Evolutionary conservation across 1,140 invertebrate genomes (phyloP), one percentile per base, ranked within the genome.

Genomic region (Euwallacea fornicatus): DNA sequence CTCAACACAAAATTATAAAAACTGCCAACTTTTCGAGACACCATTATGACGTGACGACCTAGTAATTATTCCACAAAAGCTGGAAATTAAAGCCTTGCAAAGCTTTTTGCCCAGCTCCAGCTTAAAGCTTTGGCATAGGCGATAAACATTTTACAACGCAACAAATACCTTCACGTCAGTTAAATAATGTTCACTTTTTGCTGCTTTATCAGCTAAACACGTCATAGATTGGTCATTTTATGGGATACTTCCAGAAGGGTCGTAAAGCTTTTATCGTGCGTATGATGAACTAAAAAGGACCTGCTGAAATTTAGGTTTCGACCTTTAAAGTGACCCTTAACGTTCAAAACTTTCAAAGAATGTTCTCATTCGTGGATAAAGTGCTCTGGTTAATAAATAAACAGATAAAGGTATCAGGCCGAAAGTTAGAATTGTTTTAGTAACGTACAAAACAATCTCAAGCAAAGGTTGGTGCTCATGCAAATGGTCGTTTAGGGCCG

Each of bases 71-170:
- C 9, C 13, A 50, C 46, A 50, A 50, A 13, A 13, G 13, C 9
- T 50, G 46, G 46, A 50, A 13, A 2, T 50, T 50, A 13, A 50
- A 50, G 46, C 13, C 13, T 50, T 50, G 13, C 9, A 50, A 6
- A n/a, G 16, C 16, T 58, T 58, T 58, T 58, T 58, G 3, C n/a
- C n/a, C n/a, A 58, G 6, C 46, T 50, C 46, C 13, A 50, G 9
- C 21, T 50, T 41, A 60, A 60, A 60, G 58, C 41, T 60, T 8
- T 60, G 7, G 8, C 58, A 56, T 7, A 41, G 13, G 61, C 61
- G 61, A 63, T 63, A 63, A 63, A 63, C 42, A 47, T 63, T 63
- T 63, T 63, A 63, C 47, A 50, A 46, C 43, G 61, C 61, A 46
- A 63, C 41, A 63, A 63, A 63, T 63, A 41, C 43, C 44, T 50